Percentiles rank a stretch among this genome's conserved stretches.
Evolutionary conservation across 2,797 vertebrate species (phyloP).

Genomic region (Pipistrellus kuhlii): DNA sequence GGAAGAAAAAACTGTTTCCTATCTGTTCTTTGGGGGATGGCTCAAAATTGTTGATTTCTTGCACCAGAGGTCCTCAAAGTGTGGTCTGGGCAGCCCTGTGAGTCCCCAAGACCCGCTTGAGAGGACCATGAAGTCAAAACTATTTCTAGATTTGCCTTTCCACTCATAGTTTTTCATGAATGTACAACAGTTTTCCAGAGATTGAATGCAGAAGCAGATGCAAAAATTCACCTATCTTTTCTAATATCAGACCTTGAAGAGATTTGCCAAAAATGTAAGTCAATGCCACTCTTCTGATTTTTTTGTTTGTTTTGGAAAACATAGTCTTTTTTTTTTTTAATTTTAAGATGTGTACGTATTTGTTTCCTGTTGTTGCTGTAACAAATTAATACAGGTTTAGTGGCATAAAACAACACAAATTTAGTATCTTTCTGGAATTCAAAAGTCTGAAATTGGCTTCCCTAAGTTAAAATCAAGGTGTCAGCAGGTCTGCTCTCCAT

Average conservation of each 20-base stretch:
- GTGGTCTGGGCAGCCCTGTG: not conserved
- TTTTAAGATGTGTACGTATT: not conserved
- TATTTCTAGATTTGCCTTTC: constrained; percentile 51
- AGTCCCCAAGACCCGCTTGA: not conserved
- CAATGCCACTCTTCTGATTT: not conserved
- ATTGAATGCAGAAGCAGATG: not conserved
- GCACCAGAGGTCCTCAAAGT: not conserved
- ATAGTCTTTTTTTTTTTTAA: not conserved
- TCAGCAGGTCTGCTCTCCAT: not conserved
- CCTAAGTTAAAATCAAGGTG: not conserved
- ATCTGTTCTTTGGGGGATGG: not conserved
- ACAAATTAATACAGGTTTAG: not conserved
- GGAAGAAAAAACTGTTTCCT: not conserved
- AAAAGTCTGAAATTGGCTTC: not conserved
- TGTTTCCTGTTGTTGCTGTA: not conserved
- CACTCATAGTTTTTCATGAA: not conserved
- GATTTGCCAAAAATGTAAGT: not conserved
- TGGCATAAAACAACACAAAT: not conserved
- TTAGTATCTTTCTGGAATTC: constrained; percentile 18
- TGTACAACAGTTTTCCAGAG: not conserved
- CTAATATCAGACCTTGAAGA: not conserved
- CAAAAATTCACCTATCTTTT: not conserved
- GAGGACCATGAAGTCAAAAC: not conserved
- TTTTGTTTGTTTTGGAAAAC: not conserved
- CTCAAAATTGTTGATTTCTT: not conserved